Base-by-base conservation (phyloP, 1,140 invertebrate genomes). In the Papilio polyxenes region DNA sequence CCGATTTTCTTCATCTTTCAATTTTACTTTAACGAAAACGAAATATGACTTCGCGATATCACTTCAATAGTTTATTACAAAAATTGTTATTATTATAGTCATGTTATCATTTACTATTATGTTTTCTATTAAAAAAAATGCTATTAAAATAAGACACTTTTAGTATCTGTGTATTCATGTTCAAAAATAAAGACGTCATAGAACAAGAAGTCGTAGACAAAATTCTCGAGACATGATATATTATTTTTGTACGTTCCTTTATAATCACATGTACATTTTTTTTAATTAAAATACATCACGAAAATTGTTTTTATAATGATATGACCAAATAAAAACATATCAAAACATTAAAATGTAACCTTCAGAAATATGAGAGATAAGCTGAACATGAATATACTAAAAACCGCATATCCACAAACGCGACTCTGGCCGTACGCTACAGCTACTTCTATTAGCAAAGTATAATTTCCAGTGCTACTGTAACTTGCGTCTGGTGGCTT, bases 301-400 rank as follows among this genome's bases (percentile, higher is more conserved):
- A 62, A 59, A 40, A 40, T 76, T 40, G 23, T 53, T 82, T 82
- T 82, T 51, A 37, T 48, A 48, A 48, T 44, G 48, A 65, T 65
- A 44, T 65, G 40, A 51, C 49, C 51, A 75, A 53, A 77, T 79
- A 81, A 62, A 76, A 83, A 76, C 7, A 59, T 59, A 59, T 7
- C 8, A 59, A 59, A 59, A 59, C 56, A 9, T 59, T 20, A 59
- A n/a, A 59, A 59, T 20, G n/a, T 59, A 59, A 78, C 40, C 62
- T 81, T 80, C 56, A 44, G 40, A 82, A 20, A 59, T 59, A 56
- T 17, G 17, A 56, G 56, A 59, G 56, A 59, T 59, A 59, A 59
- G 56, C 17, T 9, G 7, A 9, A 59, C n/a, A 20, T 59, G n/a
- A 59, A 9, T 59, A 59, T 10, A 59, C n/a, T 20, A n/a, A 59